Percentiles rank a stretch among this genome's conserved stretches.
These are phyloP conservation scores for Hyphantria cunea DNA, from an alignment of 1,140 invertebrate genomes.

Conservation along the genomic window DNA sequence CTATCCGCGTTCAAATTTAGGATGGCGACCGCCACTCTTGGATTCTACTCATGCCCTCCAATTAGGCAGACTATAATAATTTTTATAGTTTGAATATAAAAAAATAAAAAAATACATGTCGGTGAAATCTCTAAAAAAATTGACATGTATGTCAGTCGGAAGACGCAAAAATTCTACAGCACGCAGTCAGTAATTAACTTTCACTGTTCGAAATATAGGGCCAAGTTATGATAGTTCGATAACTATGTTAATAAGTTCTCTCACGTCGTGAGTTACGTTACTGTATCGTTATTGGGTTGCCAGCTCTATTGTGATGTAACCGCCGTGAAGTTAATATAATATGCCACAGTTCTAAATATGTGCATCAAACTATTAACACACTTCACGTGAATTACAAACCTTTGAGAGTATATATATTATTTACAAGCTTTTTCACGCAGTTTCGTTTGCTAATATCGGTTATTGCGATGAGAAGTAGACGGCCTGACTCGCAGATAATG, in stretches of 20 bases:
- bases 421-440: no score
- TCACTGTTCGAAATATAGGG: constrained; percentile 48
- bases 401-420: neutral
- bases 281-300: neutral
- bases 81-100: no score
- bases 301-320: constrained; percentile 2
- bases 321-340: neutral
- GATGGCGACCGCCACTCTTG: no score
- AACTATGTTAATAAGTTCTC: constrained; percentile 21
- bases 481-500: no score
- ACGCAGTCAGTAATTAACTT: constrained; percentile 52
- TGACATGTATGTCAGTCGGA: constrained; percentile 12
- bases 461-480: no score
- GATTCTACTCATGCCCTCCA: no score
- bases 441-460: no score
- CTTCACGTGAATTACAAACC: neutral
- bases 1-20: no score
- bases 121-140: no score
- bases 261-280: neutral
- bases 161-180: constrained; percentile 46
- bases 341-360: neutral
- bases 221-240: constrained; percentile 44
- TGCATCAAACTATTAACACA: neutral
- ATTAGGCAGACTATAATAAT: no score
- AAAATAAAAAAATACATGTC: no score